Conservation (phyloP, 1,140 invertebrate genomes). For the Drosophila parabipectinata region DNA sequence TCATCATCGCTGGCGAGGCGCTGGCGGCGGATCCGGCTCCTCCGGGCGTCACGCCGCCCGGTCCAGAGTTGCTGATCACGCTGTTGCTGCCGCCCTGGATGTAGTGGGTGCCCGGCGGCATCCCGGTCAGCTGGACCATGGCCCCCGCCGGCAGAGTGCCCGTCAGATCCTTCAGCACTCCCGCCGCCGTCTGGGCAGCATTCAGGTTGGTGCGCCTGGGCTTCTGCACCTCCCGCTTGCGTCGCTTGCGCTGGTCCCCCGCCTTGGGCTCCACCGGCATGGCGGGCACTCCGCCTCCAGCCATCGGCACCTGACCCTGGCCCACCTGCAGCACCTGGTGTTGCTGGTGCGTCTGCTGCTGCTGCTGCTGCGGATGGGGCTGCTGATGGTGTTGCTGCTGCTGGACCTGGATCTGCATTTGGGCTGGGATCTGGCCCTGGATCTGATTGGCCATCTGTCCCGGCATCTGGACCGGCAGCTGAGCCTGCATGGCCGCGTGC, state of each 20-base stretch:
- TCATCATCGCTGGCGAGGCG: constrained; percentile 46
- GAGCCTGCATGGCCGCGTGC: constrained; percentile 36
- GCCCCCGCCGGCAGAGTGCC: constrained; percentile 52
- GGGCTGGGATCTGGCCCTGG: constrained; percentile 9
- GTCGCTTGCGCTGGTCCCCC: constrained; percentile 88
- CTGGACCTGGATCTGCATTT: constrained; percentile 32
- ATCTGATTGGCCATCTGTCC: constrained; percentile 23
- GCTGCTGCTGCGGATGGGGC: constrained; percentile 19
- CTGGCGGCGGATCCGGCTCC: constrained; percentile 4
- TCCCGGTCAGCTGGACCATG: constrained; percentile 45
- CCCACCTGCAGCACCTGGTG: neutral
- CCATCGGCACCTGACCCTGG: neutral
- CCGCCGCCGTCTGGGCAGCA: constrained; percentile 61
- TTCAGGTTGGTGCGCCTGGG: constrained; percentile 88
- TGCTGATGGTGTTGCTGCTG: constrained; percentile 27
- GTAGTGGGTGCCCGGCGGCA: constrained; percentile 38
- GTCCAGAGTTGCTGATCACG: neutral
- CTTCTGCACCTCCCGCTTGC: constrained; percentile 92
- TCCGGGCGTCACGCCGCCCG: neutral
- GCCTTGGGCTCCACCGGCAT: constrained; percentile 41
- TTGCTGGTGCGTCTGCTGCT: constrained; percentile 11
- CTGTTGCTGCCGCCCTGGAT: constrained; percentile 6
- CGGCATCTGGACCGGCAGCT: constrained; percentile 16
- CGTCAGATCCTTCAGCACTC: constrained; percentile 38
- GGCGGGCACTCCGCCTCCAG: neutral